phyloP scores from a whole-genome alignment of 2,113 vertebrate genomes.

The Scomber scombrus region DNA sequence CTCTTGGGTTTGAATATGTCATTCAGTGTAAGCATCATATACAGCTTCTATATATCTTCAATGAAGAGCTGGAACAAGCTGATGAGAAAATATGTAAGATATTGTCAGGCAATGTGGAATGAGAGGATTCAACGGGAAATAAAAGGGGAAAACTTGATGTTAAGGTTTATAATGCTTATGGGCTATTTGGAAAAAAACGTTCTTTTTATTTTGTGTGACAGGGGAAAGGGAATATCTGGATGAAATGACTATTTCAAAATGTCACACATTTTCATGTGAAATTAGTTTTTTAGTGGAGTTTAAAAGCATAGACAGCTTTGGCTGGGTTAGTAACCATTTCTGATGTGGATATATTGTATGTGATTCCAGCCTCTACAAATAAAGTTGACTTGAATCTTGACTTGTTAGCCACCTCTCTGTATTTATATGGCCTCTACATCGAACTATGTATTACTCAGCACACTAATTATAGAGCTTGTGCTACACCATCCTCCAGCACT shows the following conservation, averaged over 20 bases:
- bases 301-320: neutral
- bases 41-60: too few species aligned
- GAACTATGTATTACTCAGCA: constrained; percentile 24
- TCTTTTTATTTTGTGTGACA: too few species aligned
- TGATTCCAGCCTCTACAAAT: neutral
- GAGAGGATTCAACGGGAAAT: too few species aligned
- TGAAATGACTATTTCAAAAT: neutral
- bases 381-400: constrained; percentile 24
- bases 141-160: too few species aligned
- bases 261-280: neutral
- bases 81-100: too few species aligned
- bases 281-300: constrained; percentile 7
- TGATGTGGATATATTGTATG: neutral
- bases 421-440: constrained; percentile 37
- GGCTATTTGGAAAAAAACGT: too few species aligned
- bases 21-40: too few species aligned
- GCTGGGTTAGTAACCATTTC: neutral
- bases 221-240: neutral
- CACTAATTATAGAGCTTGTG: constrained; percentile 54
- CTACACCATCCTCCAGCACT: constrained; percentile 35
- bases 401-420: constrained; percentile 23
- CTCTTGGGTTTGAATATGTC: too few species aligned
- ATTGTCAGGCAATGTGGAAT: too few species aligned
- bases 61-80: too few species aligned
- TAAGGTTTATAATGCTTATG: too few species aligned